Evolutionary conservation across 2,888 invertebrate species (phyloP).

Genomic region (Pterostichus madidus): DNA sequence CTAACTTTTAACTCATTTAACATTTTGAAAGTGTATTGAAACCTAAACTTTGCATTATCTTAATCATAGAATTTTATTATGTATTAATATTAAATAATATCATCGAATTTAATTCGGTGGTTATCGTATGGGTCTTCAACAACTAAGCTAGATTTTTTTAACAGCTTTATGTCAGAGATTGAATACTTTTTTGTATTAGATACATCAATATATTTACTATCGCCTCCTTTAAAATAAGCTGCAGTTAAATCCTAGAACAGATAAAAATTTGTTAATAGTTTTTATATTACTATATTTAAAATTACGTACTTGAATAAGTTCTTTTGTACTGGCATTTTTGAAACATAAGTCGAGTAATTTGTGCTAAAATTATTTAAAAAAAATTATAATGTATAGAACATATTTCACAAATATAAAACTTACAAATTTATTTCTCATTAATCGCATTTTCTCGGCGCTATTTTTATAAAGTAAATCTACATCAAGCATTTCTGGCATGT

Average conservation of each 20-base stretch:
- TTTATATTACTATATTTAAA: neutral
- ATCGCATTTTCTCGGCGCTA: conserved; percentile 1
- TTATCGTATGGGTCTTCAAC: conserved; percentile 44
- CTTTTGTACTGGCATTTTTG: conserved; percentile 1
- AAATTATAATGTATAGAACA: neutral
- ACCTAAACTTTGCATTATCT: no score
- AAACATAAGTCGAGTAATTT: conserved; percentile 20
- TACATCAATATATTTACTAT: conserved; percentile 53
- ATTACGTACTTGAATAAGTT: conserved; percentile 35
- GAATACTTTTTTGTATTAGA: neutral
- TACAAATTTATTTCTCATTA: conserved; percentile 24
- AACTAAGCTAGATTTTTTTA: conserved; percentile 27
- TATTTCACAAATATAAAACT: neutral
- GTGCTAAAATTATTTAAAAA: conserved; percentile 41
- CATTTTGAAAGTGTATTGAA: no score
- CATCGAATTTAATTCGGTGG: conserved; percentile 51
- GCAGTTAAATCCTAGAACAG: conserved; percentile 47
- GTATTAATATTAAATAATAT: conserved; percentile 19
- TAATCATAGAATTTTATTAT: no score
- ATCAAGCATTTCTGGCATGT: conserved; percentile 39
- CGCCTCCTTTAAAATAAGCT: conserved; percentile 56
- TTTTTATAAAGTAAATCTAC: conserved; percentile 40
- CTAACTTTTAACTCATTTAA: no score
- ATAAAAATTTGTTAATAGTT: neutral
- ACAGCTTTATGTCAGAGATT: neutral